Conservation (phyloP, 2,797 vertebrate species). For the Tympanoctomys barrerae region DNA sequence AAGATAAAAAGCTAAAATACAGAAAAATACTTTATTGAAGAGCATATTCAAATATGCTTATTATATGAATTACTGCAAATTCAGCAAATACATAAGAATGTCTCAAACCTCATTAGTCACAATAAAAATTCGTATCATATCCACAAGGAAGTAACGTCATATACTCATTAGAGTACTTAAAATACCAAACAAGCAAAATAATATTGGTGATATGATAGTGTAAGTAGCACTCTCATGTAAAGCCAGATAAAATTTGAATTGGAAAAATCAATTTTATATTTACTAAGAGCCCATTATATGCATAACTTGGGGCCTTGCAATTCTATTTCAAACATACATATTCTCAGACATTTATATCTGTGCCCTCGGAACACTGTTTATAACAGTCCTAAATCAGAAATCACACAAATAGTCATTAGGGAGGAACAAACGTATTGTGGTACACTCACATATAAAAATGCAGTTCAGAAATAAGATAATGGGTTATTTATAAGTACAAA, state of each 20-base stretch:
- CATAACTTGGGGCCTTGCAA: neutral
- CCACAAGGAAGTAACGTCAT: neutral
- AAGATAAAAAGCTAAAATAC: neutral
- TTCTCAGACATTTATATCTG: neutral
- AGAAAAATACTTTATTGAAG: slow-evolving; percentile 6
- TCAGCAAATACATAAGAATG: neutral
- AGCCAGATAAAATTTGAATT: neutral
- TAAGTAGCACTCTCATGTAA: neutral
- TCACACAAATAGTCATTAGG: neutral
- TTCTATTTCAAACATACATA: neutral
- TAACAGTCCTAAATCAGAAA: neutral
- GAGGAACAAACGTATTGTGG: neutral
- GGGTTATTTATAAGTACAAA: neutral
- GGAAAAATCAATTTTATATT: slow-evolving; percentile 3
- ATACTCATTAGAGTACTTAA: neutral
- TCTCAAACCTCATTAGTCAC: neutral
- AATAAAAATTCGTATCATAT: slow-evolving; percentile 7
- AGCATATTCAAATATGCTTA: neutral
- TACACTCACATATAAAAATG: neutral
- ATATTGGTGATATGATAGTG: neutral
- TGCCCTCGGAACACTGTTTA: neutral
- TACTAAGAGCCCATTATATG: neutral
- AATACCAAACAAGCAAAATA: neutral
- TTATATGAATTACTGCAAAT: too few species aligned
- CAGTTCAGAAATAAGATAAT: neutral